Evolutionary conservation across 2,888 invertebrate species (phyloP), one percentile per base, ranked within the genome.

Genomic region (Zhuqinia jingwanae): DNA sequence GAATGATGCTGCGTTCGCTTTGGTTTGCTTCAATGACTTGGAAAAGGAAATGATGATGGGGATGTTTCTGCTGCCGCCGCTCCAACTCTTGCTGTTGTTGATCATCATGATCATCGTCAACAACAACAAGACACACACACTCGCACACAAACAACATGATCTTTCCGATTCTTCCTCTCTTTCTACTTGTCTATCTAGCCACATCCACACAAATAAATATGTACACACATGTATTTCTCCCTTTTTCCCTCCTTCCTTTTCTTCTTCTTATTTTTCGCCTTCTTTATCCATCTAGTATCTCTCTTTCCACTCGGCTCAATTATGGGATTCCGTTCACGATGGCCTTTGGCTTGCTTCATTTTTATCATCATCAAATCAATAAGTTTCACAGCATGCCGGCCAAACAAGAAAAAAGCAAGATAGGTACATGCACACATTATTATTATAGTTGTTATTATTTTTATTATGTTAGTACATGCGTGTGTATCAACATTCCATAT

Each of bases 351-450:
- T 89, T 88, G 83, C 83, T 88, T 89, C 89, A 88, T 90, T 88
- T 89, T 89, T 88, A 89, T 90, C 89, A 89, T 89, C 88, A 81
- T 87, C 88, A 89, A 90, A 90, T 89, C 90, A 89, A 89, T 89
- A 89, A 88, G 89, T 89, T 88, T 87, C 89, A 89, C 89, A 89
- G 89, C 89, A 88, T 88, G 89, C 89, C 82, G 73, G 79, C 84
- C 88, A 87, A 58, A 58, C 17, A 53, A 53, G 15, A n/a, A 53
- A 17, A 36, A 36, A 60, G 17, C 6, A 53, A 63, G 27, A 36
- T 30, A 76, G 17, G 42, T 53, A 68, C 36, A 70, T 63, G 42
- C 50, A 70, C 56, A 50, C 65, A 65, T 79, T 68, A 79, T 68
- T 79, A 65, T 68, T 65, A 58, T 15, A n/a, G 5, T 42, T 76